phyloP scores from a whole-genome alignment of 2,797 vertebrate genomes.

The Sebastes aleutianus region DNA sequence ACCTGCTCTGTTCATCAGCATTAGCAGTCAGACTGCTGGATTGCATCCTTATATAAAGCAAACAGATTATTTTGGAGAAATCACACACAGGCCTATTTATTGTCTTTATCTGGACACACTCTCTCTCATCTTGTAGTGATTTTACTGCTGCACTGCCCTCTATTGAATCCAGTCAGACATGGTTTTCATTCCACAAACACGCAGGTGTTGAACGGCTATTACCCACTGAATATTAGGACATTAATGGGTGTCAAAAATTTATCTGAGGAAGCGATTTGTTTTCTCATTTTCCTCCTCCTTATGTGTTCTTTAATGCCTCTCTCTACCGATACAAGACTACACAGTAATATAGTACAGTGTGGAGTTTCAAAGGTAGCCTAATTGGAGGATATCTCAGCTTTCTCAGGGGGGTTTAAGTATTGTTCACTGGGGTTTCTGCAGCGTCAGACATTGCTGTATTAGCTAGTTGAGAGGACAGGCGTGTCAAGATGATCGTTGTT shows the following conservation, averaged over 20 bases:
- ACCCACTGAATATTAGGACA: not conserved
- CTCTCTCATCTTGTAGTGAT: constrained; percentile 29
- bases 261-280: not conserved
- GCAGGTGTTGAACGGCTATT: not conserved
- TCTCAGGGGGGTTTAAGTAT: constrained; percentile 29
- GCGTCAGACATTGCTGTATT: constrained; percentile 36
- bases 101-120: constrained; percentile 30
- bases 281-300: not conserved
- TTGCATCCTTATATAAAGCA: constrained; percentile 27
- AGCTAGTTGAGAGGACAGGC: constrained; percentile 31
- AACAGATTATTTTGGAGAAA: constrained; percentile 35
- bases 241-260: not conserved
- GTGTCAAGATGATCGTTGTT: constrained; percentile 43
- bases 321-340: not conserved
- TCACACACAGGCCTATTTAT: constrained; percentile 32
- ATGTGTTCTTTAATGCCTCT: not conserved
- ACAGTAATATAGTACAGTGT: not conserved
- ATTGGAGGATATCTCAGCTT: constrained; percentile 50
- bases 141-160: constrained; percentile 50
- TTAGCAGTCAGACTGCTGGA: constrained; percentile 42
- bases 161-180: constrained; percentile 48
- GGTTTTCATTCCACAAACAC: constrained; percentile 15
- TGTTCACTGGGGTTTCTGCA: constrained; percentile 49
- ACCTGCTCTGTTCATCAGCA: constrained; percentile 47
- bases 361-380: constrained; percentile 34